Evolutionary conservation across 2,113 vertebrate genomes (phyloP).

Genomic region (Pituophis catenifer): DNA sequence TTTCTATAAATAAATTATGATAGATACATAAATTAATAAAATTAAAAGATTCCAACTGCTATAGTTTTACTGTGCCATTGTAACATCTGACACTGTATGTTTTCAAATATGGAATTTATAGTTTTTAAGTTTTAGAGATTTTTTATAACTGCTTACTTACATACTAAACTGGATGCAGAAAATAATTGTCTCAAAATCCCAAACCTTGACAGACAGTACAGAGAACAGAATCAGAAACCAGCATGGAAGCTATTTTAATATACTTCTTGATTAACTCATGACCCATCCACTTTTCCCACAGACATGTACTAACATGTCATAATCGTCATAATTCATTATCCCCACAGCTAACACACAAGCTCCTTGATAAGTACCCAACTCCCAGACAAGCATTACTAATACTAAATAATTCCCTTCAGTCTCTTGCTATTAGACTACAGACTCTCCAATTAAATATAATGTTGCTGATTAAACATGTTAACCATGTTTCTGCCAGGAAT

Average conservation of each 20-base stretch:
- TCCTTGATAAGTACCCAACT: slow-evolving; percentile 88
- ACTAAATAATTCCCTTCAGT: slow-evolving; percentile 86
- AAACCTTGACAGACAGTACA: slow-evolving; percentile 72
- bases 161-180: not conserved
- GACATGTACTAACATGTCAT: slow-evolving; percentile 96
- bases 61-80: slow-evolving; percentile 4
- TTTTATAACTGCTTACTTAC: slow-evolving; percentile 35
- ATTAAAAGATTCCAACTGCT: slow-evolving; percentile 5
- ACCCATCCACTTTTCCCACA: slow-evolving; percentile 88
- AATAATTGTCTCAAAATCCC: slow-evolving; percentile 54
- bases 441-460: slow-evolving; percentile 84
- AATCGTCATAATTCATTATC: slow-evolving; percentile 90
- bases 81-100: not conserved
- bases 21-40: not conserved
- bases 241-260: slow-evolving; percentile 90
- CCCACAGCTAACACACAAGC: slow-evolving; percentile 79
- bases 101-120: not conserved
- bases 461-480: slow-evolving; percentile 79
- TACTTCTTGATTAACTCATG: slow-evolving; percentile 93
- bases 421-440: slow-evolving; percentile 78
- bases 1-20: not conserved
- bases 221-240: slow-evolving; percentile 80
- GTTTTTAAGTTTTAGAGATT: slow-evolving; percentile 32
- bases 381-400: slow-evolving; percentile 87
- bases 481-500: slow-evolving; percentile 75